Evolutionary conservation across 2,797 vertebrate species (phyloP).

Genomic region (Leuciscus waleckii): DNA sequence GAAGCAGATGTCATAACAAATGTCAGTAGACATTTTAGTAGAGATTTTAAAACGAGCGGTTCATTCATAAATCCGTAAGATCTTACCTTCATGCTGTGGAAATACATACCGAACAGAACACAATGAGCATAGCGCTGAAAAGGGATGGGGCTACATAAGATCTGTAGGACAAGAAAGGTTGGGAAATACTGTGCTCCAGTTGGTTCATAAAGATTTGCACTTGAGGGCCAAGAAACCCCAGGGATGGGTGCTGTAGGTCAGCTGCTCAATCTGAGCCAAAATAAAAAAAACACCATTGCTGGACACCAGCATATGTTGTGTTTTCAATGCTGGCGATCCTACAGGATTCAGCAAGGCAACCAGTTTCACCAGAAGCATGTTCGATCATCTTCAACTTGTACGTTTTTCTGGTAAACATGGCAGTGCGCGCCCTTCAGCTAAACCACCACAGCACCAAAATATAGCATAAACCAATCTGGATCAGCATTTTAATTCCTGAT

Average conservation of each 20-base stretch:
- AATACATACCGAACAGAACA: too few species aligned
- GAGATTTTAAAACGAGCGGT: too few species aligned
- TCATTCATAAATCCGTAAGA: too few species aligned
- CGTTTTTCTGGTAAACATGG: background rate
- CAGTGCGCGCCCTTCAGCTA: background rate
- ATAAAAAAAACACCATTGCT: background rate
- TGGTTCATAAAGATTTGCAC: background rate
- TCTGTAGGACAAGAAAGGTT: background rate
- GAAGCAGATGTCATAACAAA: background rate
- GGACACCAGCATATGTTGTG: constrained; percentile 20
- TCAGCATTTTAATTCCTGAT: background rate
- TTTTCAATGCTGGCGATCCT: background rate
- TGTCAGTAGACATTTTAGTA: too few species aligned
- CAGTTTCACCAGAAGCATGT: background rate
- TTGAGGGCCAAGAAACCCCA: background rate
- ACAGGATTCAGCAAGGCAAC: constrained; percentile 1
- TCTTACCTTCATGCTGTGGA: too few species aligned
- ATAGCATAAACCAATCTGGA: background rate
- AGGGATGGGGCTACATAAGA: background rate
- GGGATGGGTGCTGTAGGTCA: background rate
- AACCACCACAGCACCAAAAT: background rate
- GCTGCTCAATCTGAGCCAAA: background rate
- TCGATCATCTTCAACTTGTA: background rate
- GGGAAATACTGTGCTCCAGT: background rate
- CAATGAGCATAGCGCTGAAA: too few species aligned